These are phyloP conservation scores for Spodoptera frugiperda DNA, from an alignment of 1,140 invertebrate species.

Conservation along the genomic window DNA sequence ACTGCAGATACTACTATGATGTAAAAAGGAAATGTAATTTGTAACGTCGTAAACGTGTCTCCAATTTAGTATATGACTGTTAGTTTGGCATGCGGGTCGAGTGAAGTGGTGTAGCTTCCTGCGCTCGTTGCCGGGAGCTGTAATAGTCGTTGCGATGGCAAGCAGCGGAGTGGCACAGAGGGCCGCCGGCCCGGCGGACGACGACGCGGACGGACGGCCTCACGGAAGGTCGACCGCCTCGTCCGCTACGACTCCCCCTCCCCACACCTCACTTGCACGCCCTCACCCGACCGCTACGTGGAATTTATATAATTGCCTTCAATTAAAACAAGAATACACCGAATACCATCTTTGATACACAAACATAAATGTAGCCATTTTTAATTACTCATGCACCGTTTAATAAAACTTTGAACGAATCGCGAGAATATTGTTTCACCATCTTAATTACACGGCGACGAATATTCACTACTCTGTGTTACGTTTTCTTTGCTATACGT, in stretches of 20 bases:
- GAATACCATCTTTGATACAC: constrained; percentile 65
- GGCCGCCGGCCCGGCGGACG: constrained; percentile 52
- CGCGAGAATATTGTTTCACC: constrained; percentile 44
- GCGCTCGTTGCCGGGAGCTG: constrained; percentile 37
- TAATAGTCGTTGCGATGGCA: constrained; percentile 51
- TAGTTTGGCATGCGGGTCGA: constrained; percentile 45
- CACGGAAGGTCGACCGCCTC: constrained; percentile 81
- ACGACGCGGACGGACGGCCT: constrained; percentile 69
- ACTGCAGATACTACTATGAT: not conserved
- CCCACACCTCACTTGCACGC: constrained; percentile 58
- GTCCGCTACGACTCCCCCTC: constrained; percentile 57
- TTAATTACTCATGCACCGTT: constrained; percentile 47
- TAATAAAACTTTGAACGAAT: constrained; percentile 48
- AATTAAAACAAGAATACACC: constrained; percentile 82
- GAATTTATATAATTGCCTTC: constrained; percentile 84
- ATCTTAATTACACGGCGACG: constrained; percentile 55
- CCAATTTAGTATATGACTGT: constrained; percentile 41
- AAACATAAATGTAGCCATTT: constrained; percentile 44
- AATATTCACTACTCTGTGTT: constrained; percentile 61
- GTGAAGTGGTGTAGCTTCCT: constrained; percentile 46
- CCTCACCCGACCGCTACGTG: constrained; percentile 75
- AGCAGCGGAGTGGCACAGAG: constrained; percentile 54
- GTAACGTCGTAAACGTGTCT: constrained; percentile 28
- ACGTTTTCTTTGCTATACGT: too few relatives aligned
- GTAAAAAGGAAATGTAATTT: constrained; percentile 35